Conservation (phyloP, 2,888 invertebrate species). For the Ditula angustiorana region DNA sequence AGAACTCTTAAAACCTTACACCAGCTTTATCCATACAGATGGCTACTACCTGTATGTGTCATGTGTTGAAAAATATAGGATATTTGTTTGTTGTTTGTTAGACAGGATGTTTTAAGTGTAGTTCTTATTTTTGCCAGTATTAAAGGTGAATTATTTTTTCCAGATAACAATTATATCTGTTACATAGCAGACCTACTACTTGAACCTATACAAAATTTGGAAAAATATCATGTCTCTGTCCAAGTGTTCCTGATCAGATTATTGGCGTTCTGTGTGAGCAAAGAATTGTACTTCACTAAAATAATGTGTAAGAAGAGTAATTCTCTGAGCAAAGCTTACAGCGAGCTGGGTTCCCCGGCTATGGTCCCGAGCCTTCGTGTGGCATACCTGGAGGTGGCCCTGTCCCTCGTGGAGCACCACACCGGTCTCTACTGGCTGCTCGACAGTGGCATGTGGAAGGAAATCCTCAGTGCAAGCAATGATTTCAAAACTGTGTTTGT, state of each 20-base stretch:
- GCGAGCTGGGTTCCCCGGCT: conserved; percentile 59
- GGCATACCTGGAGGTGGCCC: conserved; percentile 87
- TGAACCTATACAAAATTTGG: conserved; percentile 57
- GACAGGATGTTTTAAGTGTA: no score
- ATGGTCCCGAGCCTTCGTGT: conserved; percentile 87
- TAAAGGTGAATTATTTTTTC: background rate
- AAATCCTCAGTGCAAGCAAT: conserved; percentile 87
- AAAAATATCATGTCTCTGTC: conserved; percentile 65
- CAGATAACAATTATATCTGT: conserved; percentile 67
- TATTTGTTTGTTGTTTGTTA: no score
- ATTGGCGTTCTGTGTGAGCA: conserved; percentile 84
- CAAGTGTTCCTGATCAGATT: conserved; percentile 87
- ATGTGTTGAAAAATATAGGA: no score
- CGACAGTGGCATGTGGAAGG: conserved; percentile 87
- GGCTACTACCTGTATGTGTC: no score
- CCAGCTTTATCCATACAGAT: no score
- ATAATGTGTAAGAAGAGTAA: conserved; percentile 73
- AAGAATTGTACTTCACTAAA: conserved; percentile 86
- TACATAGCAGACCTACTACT: conserved; percentile 62
- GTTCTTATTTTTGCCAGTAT: no score
- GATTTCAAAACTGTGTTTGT: conserved; percentile 90
- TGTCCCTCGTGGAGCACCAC: conserved; percentile 85
- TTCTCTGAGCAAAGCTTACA: conserved; percentile 57
- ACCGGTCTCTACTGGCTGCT: conserved; percentile 88
- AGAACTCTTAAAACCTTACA: no score